These are phyloP conservation scores for Acrocephalus scirpaceus DNA, from an alignment of 2,797 vertebrate genomes.

Conservation along the genomic window DNA sequence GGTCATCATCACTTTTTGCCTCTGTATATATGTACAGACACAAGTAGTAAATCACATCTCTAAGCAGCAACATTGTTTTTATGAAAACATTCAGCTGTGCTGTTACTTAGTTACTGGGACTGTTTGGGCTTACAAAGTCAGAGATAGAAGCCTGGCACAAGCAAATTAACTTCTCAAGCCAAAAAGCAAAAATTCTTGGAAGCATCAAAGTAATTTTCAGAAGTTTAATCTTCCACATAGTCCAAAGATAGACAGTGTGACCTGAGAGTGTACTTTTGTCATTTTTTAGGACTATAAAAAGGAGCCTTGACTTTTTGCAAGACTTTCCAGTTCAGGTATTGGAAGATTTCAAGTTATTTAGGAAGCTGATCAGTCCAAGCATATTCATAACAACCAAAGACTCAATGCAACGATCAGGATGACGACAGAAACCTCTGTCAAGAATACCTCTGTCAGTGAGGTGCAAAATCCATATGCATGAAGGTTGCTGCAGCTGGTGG, in stretches of 20 bases:
- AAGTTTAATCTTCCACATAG: not conserved
- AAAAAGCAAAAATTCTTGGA: slow-evolving; percentile 1
- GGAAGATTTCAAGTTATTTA: not conserved
- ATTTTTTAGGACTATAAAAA: not conserved
- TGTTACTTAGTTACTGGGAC: slow-evolving; percentile 46
- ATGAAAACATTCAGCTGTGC: slow-evolving; percentile 54
- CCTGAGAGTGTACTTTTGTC: not conserved
- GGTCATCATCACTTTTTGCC: slow-evolving; percentile 55
- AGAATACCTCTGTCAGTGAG: not conserved
- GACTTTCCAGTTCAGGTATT: not conserved
- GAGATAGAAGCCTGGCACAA: not conserved
- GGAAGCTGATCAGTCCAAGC: not conserved
- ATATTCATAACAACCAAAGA: not conserved
- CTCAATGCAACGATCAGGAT: not conserved
- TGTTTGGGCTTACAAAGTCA: slow-evolving; percentile 37
- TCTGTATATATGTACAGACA: slow-evolving; percentile 18
- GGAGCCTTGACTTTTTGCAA: not conserved
- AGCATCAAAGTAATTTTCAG: not conserved
- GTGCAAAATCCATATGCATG: not conserved
- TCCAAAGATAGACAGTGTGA: not conserved
- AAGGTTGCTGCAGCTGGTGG: not conserved
- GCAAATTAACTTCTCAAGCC: not conserved
- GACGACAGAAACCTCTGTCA: not conserved
- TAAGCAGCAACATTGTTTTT: slow-evolving; percentile 50
- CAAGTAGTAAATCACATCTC: slow-evolving; percentile 58